Evolutionary conservation across 1,140 invertebrate species (phyloP).

Genomic region (Cherax quadricarinatus): DNA sequence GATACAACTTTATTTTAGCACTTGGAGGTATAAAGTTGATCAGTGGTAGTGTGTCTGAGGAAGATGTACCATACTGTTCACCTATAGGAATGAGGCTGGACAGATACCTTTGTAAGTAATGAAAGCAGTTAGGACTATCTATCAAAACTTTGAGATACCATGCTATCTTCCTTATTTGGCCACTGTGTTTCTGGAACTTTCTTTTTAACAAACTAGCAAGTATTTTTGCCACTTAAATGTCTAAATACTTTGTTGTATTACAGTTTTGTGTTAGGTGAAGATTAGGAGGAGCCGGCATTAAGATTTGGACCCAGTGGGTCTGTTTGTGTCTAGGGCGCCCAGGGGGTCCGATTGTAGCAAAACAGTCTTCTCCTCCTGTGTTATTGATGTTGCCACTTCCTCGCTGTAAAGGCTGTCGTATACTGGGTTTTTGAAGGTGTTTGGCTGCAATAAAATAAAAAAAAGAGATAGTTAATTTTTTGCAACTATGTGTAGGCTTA

Average conservation of each 20-base stretch:
- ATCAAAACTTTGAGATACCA: background rate
- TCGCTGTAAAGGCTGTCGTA: slow-evolving; percentile 87
- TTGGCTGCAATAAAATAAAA: slow-evolving; percentile 76
- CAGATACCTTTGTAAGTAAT: background rate
- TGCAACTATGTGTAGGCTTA: background rate
- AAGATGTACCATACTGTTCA: background rate
- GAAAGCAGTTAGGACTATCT: background rate
- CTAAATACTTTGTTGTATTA: slow-evolving; percentile 30
- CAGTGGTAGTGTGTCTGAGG: background rate
- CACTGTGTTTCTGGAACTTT: background rate
- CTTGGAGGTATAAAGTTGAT: background rate
- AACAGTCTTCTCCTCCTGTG: slow-evolving; percentile 79
- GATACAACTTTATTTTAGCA: too few relatives aligned
- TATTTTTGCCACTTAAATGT: background rate
- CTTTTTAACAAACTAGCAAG: background rate
- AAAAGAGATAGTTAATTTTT: slow-evolving; percentile 48
- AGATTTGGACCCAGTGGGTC: slow-evolving; percentile 56
- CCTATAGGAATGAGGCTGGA: background rate
- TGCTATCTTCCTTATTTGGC: background rate
- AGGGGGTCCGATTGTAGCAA: slow-evolving; percentile 70
- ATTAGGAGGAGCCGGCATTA: slow-evolving; percentile 37
- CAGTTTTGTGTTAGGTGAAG: slow-evolving; percentile 37
- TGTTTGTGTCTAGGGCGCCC: slow-evolving; percentile 65
- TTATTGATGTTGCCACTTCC: slow-evolving; percentile 74
- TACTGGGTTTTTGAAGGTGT: slow-evolving; percentile 89